Base-by-base conservation (phyloP, 2,113 vertebrate genomes). In the Sciurus niger region DNA sequence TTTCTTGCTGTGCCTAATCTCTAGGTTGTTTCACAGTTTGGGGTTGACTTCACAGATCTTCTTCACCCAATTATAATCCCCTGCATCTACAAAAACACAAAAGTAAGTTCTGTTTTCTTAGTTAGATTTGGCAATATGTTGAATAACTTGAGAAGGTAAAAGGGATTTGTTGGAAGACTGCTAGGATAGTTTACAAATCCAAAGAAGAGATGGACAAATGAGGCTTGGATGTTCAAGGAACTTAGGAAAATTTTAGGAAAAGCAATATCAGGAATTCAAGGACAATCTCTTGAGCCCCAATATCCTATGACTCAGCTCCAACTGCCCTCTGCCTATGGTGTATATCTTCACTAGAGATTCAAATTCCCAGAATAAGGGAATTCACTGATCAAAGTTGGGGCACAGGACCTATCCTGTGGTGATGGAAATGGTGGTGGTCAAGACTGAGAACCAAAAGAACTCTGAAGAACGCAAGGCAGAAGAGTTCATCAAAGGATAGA, bases 161-260 rank as follows among this genome's bases (percentile, higher is more conserved):
- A 30, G 46, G 22, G 28, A 68, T 60, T 79, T 48, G n/a, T 65
- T 55, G 25, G 20, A 58, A 74, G 76, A 68, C 67, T 37, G 13
- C 40, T 60, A 10, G n/a, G 43, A 53, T 63, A 28, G 24, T 46
- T 53, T 70, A 84, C 48, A 92, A 72, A 78, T 6, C 9, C 7
- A 55, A 83, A 67, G 24, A 58, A 90, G 18, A 90, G 11, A 7
- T 86, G 25, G 86, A 63, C 9, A 72, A 78, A 37, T 6, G 73
- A 63, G n/a, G 28, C 4, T 43, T 83, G 14, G 40, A 37, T 58
- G 14, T 79, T 84, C 34, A 3, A 58, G 68, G 46, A 85, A 82
- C 37, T 63, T 32, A 73, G 74, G 46, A 73, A 11, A 25, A 55
- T 43, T 87, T 83, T 83, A 93, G 46, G 65, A 53, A 94, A 94